Conservation (phyloP, 2,797 vertebrate species). For the Sternotherus odoratus region DNA sequence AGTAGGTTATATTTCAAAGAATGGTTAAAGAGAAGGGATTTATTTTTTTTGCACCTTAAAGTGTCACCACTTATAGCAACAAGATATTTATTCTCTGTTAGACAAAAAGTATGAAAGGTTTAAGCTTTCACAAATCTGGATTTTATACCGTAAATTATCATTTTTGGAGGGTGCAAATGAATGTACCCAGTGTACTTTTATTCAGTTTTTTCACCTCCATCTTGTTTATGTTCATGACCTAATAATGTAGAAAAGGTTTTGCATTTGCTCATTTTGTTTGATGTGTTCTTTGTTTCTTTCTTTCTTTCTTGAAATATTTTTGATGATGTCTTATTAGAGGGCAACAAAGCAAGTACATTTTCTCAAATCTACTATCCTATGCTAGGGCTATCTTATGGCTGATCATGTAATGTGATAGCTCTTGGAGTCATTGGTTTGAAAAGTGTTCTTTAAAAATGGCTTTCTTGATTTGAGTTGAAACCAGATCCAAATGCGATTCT, state of each 20-base stretch:
- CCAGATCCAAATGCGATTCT: constrained; percentile 20
- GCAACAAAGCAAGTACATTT: constrained; percentile 25
- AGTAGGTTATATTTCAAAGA: constrained; percentile 86
- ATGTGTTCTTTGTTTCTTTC: background rate
- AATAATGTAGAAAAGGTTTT: constrained; percentile 1
- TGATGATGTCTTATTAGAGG: background rate
- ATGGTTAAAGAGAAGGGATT: constrained; percentile 77
- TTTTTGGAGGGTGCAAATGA: constrained; percentile 19
- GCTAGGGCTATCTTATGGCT: constrained; percentile 1
- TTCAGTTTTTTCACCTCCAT: background rate
- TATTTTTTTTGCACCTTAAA: constrained; percentile 46
- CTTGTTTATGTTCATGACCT: background rate
- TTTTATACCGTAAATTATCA: constrained; percentile 68
- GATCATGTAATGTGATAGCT: background rate
- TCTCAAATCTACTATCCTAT: background rate
- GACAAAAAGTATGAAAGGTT: constrained; percentile 58
- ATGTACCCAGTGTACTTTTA: constrained; percentile 18
- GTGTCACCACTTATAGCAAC: constrained; percentile 53
- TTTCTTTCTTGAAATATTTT: background rate
- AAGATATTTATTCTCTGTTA: constrained; percentile 71
- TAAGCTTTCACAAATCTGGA: constrained; percentile 63
- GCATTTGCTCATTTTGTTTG: constrained; percentile 1
- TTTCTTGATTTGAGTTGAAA: constrained; percentile 51
- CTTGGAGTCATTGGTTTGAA: constrained; percentile 51
- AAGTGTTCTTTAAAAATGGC: constrained; percentile 21